Conservation (phyloP, 2,797 vertebrate genomes). For the Percopsis omiscomaycus region DNA sequence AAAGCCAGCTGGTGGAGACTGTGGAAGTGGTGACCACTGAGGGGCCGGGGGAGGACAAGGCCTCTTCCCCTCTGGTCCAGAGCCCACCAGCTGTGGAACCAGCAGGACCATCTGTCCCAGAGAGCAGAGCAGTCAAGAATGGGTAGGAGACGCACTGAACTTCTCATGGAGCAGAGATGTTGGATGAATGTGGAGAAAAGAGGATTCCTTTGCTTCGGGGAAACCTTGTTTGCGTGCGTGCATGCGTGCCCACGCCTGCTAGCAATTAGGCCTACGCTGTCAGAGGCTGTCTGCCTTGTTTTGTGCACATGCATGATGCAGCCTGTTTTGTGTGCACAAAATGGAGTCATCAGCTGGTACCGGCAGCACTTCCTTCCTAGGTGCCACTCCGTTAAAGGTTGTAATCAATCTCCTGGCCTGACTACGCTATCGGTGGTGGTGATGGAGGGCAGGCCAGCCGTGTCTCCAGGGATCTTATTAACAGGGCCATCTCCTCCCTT, state of each 20-base stretch:
- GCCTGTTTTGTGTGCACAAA: constrained; percentile 16
- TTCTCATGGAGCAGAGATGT: constrained; percentile 28
- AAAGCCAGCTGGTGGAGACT: constrained; percentile 78
- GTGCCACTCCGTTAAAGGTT: constrained; percentile 67
- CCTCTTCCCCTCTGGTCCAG: constrained; percentile 78
- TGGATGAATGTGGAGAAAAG: background rate
- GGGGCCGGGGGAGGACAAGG: constrained; percentile 74
- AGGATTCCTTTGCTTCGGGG: background rate
- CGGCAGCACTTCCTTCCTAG: constrained; percentile 43
- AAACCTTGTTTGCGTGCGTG: background rate
- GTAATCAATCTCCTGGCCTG: constrained; percentile 66
- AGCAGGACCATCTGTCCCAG: constrained; percentile 79
- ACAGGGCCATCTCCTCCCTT: constrained; percentile 34
- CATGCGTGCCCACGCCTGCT: constrained; percentile 5
- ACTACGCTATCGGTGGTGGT: constrained; percentile 56
- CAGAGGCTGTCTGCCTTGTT: constrained; percentile 19
- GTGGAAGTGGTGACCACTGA: constrained; percentile 64
- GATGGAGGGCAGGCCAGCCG: constrained; percentile 50
- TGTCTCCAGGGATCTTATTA: constrained; percentile 66
- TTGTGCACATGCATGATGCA: constrained; percentile 25
- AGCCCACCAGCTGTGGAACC: constrained; percentile 79
- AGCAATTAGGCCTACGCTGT: constrained; percentile 3
- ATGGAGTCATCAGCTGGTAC: constrained; percentile 45
- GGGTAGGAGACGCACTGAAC: constrained; percentile 79
- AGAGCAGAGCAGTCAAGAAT: constrained; percentile 87